Base-by-base conservation (phyloP, 2,888 invertebrate species). In the Dolichomitus sp. region DNA sequence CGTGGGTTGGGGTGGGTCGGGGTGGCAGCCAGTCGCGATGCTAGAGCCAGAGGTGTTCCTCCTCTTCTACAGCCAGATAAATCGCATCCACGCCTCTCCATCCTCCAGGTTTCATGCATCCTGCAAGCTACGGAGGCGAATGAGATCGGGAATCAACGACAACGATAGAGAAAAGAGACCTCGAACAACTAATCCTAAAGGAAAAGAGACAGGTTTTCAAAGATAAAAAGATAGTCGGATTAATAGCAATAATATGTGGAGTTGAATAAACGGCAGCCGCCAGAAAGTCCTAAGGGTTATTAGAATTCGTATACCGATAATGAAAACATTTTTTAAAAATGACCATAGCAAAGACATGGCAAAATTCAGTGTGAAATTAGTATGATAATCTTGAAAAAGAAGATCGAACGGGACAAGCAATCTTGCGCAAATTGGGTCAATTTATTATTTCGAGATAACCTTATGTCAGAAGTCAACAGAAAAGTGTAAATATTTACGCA, bases 11-110 rank as follows among this genome's bases (percentile, higher is more conserved):
- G 61, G 40, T 40, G 81, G 45, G 63, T n/a, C 33, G 7, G 68
- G 68, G 54, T 30, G 70, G 70, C 27, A 42, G 52, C 66, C 63
- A 65, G 77, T 70, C 74, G 72, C 79, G 77, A 84, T 80, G 80
- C 72, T 42, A 45, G 54, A 81, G 80, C 48, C 61, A 63, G 57
- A 23, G 77, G 73, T 84, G 84, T 82, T 84, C 61, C 85, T 84
- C 77, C 84, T 85, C 80, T 84, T 84, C 83, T 86, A 82, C 84
- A 86, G 84, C 87, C 80, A 89, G 88, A 90, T 90, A 89, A 89
- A 89, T 89, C 86, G 88, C 86, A 85, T 86, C 87, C 84, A 77
- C 85, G 85, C 85, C 78, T 86, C 85, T 82, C 66, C 81, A 40
- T 59, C 70, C 72, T 78, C 74, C 80, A 80, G 73, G 61, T 78